Conservation (phyloP, 92 coral and sea anemone species). For the Galaxea fascicularis region DNA sequence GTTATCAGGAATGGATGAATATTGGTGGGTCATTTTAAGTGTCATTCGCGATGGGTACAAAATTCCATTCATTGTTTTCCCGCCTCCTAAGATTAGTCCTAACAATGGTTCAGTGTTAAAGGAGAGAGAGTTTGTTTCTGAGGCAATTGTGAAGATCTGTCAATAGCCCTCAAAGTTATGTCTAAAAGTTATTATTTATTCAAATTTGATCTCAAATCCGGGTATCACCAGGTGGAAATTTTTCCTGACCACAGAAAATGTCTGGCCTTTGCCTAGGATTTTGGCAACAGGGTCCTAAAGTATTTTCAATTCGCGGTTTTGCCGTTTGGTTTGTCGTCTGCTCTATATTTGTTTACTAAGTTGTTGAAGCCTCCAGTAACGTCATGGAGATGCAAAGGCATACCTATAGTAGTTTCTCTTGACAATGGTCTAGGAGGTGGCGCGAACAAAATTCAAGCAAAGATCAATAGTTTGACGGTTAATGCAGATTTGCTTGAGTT, state of each 20-base stretch:
- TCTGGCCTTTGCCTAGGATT: slow-evolving; percentile 48
- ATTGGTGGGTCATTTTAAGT: slow-evolving; percentile 29
- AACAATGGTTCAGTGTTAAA: slow-evolving; percentile 41
- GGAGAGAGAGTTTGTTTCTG: slow-evolving; percentile 41
- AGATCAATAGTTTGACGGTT: slow-evolving; percentile 29
- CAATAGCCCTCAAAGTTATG: too few species aligned
- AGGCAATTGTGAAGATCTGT: slow-evolving; percentile 51
- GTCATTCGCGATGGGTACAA: slow-evolving; percentile 38
- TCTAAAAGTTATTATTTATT: slow-evolving; percentile 37
- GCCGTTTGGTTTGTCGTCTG: slow-evolving; percentile 55
- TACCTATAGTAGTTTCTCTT: slow-evolving; percentile 55
- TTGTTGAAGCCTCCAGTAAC: slow-evolving; percentile 46
- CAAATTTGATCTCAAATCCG: slow-evolving; percentile 60
- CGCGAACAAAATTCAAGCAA: slow-evolving; percentile 4
- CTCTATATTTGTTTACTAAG: slow-evolving; percentile 57
- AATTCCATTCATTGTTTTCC: too few species aligned
- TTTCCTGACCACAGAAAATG: slow-evolving; percentile 44
- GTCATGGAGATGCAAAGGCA: slow-evolving; percentile 41
- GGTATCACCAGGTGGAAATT: too few species aligned
- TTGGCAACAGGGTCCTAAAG: slow-evolving; percentile 35
- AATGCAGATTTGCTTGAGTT: slow-evolving; percentile 41
- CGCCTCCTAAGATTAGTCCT: slow-evolving; percentile 21
- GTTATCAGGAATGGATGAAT: slow-evolving; percentile 29
- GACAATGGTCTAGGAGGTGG: slow-evolving; percentile 21
- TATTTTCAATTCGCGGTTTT: too few species aligned